Evolutionary conservation across 2,888 invertebrate genomes (phyloP).

Genomic region (Catonia carolina): DNA sequence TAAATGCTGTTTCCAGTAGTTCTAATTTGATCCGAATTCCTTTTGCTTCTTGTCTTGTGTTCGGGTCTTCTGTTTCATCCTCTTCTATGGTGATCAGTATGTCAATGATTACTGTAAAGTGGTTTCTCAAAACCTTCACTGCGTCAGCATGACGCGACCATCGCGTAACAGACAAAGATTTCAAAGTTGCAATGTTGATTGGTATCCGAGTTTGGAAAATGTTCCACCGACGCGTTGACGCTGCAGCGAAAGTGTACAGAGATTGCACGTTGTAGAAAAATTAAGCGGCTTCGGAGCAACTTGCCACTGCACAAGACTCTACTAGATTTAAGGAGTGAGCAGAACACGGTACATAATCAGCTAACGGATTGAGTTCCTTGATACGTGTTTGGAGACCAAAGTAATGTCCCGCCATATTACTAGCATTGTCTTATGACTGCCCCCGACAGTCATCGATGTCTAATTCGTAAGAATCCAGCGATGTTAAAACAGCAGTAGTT

Average conservation of each 20-base stretch:
- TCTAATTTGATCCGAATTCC: not conserved
- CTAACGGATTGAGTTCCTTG: slow-evolving; percentile 10
- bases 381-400: slow-evolving; percentile 14
- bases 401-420: slow-evolving; percentile 23
- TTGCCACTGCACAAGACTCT: not conserved
- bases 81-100: not conserved
- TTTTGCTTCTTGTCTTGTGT: not conserved
- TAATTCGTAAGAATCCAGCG: slow-evolving; percentile 22
- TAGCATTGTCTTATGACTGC: slow-evolving; percentile 36
- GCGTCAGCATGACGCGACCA: not conserved
- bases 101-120: too few species aligned
- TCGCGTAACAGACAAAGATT: not conserved
- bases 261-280: not conserved
- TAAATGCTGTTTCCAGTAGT: not conserved
- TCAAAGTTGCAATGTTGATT: not conserved
- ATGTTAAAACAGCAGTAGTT: slow-evolving; percentile 19
- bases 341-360: slow-evolving; percentile 20
- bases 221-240: not conserved
- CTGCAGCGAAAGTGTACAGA: not conserved
- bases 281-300: not conserved
- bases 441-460: slow-evolving; percentile 33
- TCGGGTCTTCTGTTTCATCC: not conserved
- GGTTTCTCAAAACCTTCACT: too few species aligned
- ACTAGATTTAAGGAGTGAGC: slow-evolving; percentile 9
- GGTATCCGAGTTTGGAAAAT: not conserved